Evolutionary conservation across 2,797 vertebrate genomes (phyloP), one percentile per base, ranked within the genome.

Genomic region (Chiloscyllium punctatum): DNA sequence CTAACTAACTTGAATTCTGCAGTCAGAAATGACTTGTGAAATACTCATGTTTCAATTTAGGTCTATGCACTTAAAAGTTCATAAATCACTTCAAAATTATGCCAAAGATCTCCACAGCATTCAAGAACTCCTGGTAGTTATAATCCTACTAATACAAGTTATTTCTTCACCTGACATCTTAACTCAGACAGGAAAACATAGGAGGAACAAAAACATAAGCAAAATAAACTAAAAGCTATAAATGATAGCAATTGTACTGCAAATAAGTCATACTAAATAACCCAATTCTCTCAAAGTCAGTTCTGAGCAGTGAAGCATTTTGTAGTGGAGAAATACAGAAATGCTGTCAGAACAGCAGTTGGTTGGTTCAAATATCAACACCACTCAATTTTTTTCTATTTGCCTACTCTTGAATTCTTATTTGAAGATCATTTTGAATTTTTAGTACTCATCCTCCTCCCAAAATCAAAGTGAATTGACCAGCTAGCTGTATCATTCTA

Each of bases 381-480:
- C 33, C 21, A 16, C 30, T n/a, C 88, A 91, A 62, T n/a, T 91
- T 91, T n/a, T 91, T 18, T 66, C 88, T 57, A 91, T 91, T 91
- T 33, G 37, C 88, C 23, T 57, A 7, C 62, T 21, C 11, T 8
- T 57, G 21, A 33, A 57, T 57, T 57, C 57, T 88, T 57, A 90
- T 90, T 13, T 57, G 27, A 37, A 42, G 42, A 21, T 25, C 7
- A 25, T 23, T 84, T 37, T 48, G 23, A 84, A 84, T 84, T 84
- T 0, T 6, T 48, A 7, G 2, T 48, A 25, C 1, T 48, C 18
- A 21, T 42, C 21, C 21, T 7, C 42, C 37, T 84, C 42, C 77
- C 13, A n/a, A 23, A 6, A 25, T 37, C n/a, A 37, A 2, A 33
- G 15, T 18, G n/a, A 82, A 82, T 4, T 37, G n/a, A 82, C 16